Evolutionary conservation across 2,797 vertebrate species (phyloP).

Genomic region (Lithobates pipiens): DNA sequence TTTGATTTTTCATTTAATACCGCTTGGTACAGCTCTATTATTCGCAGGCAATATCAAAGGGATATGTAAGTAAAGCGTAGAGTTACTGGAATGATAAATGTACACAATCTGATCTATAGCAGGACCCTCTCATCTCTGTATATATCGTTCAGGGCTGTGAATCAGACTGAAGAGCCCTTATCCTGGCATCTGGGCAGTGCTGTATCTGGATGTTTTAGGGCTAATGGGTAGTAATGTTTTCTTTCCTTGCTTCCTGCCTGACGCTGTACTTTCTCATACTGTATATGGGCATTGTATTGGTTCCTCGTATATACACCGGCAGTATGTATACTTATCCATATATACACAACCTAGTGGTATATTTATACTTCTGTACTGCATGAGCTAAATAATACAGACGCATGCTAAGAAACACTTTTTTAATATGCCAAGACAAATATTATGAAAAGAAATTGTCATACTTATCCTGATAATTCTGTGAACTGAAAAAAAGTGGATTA

Average conservation of each 20-base stretch:
- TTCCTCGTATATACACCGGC: constrained; percentile 5
- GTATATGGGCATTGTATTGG: constrained; percentile 40
- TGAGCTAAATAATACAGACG: neutral
- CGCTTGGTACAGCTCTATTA: neutral
- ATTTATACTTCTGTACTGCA: neutral
- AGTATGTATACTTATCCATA: neutral
- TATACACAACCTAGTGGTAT: neutral
- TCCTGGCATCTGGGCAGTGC: constrained; percentile 37
- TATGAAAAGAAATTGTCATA: no score
- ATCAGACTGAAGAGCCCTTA: constrained; percentile 22
- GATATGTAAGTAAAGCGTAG: neutral
- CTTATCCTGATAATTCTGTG: no score
- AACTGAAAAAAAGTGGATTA: no score
- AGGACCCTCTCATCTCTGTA: neutral
- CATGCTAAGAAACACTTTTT: neutral
- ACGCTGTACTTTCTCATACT: constrained; percentile 39
- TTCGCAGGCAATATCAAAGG: neutral
- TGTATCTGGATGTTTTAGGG: constrained; percentile 27
- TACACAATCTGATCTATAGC: neutral
- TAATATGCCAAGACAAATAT: neutral
- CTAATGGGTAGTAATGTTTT: constrained; percentile 42
- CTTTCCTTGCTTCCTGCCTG: neutral
- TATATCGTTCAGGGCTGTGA: neutral
- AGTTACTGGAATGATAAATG: neutral
- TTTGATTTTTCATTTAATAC: no score